Evolutionary conservation across 2,888 invertebrate species (phyloP).

Genomic region (Drosophila mimetica): DNA sequence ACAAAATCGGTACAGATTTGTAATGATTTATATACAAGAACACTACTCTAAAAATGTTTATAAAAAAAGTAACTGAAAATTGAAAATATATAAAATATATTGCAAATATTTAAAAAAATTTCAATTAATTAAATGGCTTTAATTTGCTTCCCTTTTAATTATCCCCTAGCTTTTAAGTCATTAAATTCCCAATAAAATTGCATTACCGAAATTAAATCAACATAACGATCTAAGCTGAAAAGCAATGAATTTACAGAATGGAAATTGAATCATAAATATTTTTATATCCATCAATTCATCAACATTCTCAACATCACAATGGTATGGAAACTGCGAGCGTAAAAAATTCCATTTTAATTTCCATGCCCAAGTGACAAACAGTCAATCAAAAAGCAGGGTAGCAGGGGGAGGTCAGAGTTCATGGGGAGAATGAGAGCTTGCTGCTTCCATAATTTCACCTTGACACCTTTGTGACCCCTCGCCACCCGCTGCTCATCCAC

Average conservation of each 20-base stretch:
- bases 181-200: too few relatives aligned
- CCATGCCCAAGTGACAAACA: constrained; percentile 34
- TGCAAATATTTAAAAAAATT: too few relatives aligned
- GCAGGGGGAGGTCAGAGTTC: constrained; percentile 20
- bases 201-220: not conserved
- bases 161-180: not conserved
- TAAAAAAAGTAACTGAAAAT: too few relatives aligned
- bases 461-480: constrained; percentile 38
- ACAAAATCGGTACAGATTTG: not conserved
- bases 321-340: not conserved
- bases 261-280: constrained; percentile 21
- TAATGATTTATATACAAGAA: too few relatives aligned
- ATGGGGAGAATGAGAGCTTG: constrained; percentile 1
- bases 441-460: constrained; percentile 37
- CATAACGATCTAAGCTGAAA: too few relatives aligned
- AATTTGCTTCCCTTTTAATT: not conserved
- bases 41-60: too few relatives aligned
- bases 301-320: not conserved
- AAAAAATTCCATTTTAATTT: constrained; percentile 42
- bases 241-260: not conserved
- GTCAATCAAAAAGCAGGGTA: constrained; percentile 33
- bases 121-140: not conserved
- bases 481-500: constrained; percentile 21
- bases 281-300: constrained; percentile 12
- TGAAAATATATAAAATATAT: too few relatives aligned